A percentile compares a stretch with the other conserved stretches of the same genome.
phyloP scores from a whole-genome alignment of 1,140 invertebrate species.

The Zaprionus africanus region DNA sequence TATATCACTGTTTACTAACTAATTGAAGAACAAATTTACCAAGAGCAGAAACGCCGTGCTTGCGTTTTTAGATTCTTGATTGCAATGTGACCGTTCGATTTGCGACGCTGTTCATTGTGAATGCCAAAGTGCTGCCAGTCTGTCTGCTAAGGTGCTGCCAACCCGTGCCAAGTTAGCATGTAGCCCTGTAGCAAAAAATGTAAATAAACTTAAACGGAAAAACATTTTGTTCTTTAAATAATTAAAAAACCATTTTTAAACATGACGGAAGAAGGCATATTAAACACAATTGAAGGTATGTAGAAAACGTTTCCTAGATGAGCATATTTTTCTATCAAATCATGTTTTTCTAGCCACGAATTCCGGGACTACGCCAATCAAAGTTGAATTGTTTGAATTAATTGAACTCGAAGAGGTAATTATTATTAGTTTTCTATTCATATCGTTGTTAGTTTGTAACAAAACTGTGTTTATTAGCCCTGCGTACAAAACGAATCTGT shows the following conservation, averaged over 20 bases:
- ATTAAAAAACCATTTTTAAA: neutral
- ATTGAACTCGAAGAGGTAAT: slow-evolving; percentile 4
- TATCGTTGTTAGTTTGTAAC: neutral
- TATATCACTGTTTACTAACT: slow-evolving; percentile 39
- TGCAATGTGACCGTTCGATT: slow-evolving; percentile 38
- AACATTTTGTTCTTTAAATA: neutral
- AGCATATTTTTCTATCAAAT: neutral
- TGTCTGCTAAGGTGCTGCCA: slow-evolving; percentile 2
- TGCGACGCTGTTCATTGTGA: neutral
- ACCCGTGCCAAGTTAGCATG: neutral
- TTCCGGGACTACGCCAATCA: slow-evolving; percentile 14
- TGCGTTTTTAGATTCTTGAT: slow-evolving; percentile 43
- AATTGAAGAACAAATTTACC: slow-evolving; percentile 62
- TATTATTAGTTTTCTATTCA: neutral
- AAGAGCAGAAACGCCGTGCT: slow-evolving; percentile 47
- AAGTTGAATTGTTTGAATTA: slow-evolving; percentile 4
- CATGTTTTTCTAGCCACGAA: neutral
- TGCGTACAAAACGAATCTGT: neutral
- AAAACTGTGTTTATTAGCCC: neutral
- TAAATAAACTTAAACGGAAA: neutral
- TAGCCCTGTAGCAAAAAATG: neutral
- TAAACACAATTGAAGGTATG: neutral
- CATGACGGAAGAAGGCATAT: neutral
- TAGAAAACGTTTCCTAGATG: neutral
- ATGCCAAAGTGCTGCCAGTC: slow-evolving; percentile 15